Evolutionary conservation across 2,113 vertebrate genomes (phyloP).

Genomic region (Saimiri boliviensis): DNA sequence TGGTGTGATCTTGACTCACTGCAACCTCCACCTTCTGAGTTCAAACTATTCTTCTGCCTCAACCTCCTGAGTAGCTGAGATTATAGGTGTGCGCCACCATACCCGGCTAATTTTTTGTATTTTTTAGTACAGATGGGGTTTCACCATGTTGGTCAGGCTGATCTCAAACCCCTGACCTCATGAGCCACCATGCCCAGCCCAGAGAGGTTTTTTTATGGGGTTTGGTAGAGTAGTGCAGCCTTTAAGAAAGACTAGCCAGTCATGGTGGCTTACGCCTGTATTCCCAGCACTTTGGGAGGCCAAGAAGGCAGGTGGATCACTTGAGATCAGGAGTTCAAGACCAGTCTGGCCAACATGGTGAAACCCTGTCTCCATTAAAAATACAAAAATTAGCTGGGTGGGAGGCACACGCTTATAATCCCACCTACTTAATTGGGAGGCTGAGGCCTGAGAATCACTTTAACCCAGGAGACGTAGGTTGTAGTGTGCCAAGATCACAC

Average conservation of each 20-base stretch:
- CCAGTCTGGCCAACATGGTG: too few relatives aligned
- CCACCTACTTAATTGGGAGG: too few relatives aligned
- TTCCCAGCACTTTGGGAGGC: too few relatives aligned
- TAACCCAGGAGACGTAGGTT: too few relatives aligned
- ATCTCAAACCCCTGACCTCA: not conserved
- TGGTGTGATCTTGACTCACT: not conserved
- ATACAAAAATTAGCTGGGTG: too few relatives aligned
- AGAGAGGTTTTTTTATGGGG: not conserved
- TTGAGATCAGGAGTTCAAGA: too few relatives aligned
- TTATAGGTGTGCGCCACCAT: accelerated
- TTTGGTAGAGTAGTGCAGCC: not conserved
- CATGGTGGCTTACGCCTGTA: too few relatives aligned
- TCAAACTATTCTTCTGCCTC: not conserved
- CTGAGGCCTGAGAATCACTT: too few relatives aligned
- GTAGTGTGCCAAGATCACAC: too few relatives aligned
- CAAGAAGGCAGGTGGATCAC: too few relatives aligned
- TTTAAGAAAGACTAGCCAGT: not conserved
- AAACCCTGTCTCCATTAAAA: too few relatives aligned
- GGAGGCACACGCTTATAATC: too few relatives aligned
- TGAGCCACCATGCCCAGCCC: not conserved
- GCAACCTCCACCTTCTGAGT: not conserved
- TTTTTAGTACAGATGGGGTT: not conserved
- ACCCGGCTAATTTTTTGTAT: not conserved
- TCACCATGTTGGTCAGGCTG: not conserved
- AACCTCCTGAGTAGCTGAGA: not conserved